These are phyloP conservation scores for Choloepus hoffmanni DNA, from an alignment of 2,113 vertebrate species.

Conservation along the genomic window DNA sequence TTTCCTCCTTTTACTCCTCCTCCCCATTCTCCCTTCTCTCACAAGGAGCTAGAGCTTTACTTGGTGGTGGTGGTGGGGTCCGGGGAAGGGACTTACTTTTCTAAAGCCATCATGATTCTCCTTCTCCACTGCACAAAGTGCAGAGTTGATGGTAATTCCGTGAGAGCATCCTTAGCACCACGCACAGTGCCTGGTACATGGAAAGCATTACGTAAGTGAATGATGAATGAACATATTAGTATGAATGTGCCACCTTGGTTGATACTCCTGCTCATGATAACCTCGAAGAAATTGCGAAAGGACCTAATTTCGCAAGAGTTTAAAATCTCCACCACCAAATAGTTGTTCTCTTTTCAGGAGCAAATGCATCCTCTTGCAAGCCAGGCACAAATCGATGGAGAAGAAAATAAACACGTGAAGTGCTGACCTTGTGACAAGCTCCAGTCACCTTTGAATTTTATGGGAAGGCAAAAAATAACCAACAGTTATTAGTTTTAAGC, in stretches of 20 bases:
- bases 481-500: not conserved
- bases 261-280: not conserved
- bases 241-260: not conserved
- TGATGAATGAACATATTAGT: not conserved
- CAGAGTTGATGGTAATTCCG: not conserved
- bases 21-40: not conserved
- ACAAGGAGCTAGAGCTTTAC: not conserved
- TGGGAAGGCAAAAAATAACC: not conserved
- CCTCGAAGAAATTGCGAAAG: constrained; percentile 7
- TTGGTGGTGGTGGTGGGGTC: not conserved
- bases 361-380: not conserved
- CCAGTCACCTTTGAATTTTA: not conserved
- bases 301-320: not conserved
- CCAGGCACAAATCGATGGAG: not conserved
- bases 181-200: not conserved
- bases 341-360: not conserved
- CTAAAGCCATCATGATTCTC: not conserved
- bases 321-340: not conserved
- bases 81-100: not conserved
- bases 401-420: not conserved
- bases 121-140: not conserved
- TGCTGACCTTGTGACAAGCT: not conserved
- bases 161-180: not conserved
- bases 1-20: not conserved
- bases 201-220: not conserved